These are phyloP conservation scores for zebrafish (Danio rerio) DNA, from an alignment of 2,113 vertebrate genomes.

Conservation along the genomic window DNA sequence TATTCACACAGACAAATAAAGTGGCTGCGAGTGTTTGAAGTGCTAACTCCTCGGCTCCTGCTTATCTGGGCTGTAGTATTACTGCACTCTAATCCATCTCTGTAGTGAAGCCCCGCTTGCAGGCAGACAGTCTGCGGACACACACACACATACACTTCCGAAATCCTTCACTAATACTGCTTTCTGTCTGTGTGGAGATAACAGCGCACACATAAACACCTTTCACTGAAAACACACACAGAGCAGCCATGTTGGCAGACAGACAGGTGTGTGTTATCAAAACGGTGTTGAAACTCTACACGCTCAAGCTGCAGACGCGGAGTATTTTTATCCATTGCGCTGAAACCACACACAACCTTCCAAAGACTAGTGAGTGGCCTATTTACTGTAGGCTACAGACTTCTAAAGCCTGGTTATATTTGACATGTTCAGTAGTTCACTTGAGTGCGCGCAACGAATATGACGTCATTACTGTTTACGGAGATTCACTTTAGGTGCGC, in stretches of 20 bases:
- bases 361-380: no score
- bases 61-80: conserved; percentile 60
- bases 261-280: not conserved
- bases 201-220: conserved; percentile 38
- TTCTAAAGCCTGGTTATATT: no score
- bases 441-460: no score
- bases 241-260: not conserved
- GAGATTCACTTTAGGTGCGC: no score
- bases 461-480: no score
- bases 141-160: conserved; percentile 33
- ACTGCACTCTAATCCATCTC: conserved; percentile 61
- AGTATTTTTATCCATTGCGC: not conserved
- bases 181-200: conserved; percentile 56
- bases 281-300: not conserved
- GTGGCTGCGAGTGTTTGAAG: conserved; percentile 58
- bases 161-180: conserved; percentile 59
- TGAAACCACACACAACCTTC: not conserved
- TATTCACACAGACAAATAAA: conserved; percentile 56
- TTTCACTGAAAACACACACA: conserved; percentile 9
- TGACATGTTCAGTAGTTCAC: no score
- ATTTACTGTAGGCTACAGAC: no score
- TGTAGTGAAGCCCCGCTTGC: conserved; percentile 39
- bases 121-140: conserved; percentile 33
- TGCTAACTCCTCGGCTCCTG: conserved; percentile 52
- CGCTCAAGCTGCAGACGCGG: not conserved